Evolutionary conservation across 2,113 vertebrate species (phyloP).

Genomic region (Capreolus pygargus): DNA sequence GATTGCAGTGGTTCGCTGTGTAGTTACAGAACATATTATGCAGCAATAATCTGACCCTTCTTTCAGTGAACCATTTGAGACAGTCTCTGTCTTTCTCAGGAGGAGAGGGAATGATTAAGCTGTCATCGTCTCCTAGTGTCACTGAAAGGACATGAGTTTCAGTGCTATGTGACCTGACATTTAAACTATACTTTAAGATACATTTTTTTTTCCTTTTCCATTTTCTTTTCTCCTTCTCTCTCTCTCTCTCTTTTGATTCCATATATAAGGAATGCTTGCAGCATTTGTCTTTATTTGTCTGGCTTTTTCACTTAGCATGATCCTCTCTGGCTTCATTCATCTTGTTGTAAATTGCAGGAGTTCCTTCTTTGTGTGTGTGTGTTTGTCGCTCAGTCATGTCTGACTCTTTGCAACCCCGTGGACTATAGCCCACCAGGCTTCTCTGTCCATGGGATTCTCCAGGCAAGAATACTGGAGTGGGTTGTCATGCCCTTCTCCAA

Average conservation of each 20-base stretch:
- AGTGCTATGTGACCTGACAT: neutral
- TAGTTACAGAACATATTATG: neutral
- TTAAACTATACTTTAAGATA: neutral
- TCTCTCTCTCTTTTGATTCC: neutral
- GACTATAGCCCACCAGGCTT: neutral
- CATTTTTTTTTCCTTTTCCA: neutral
- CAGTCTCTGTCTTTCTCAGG: neutral
- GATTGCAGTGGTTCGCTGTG: neutral
- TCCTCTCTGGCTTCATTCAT: neutral
- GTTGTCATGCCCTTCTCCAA: neutral
- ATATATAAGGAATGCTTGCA: neutral
- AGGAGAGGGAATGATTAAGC: neutral
- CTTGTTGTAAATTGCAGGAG: neutral
- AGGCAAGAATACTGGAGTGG: neutral
- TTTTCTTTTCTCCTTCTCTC: neutral
- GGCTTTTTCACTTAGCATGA: neutral
- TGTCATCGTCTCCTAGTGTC: neutral
- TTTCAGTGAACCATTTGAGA: neutral
- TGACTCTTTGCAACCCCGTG: neutral
- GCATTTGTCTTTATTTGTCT: neutral
- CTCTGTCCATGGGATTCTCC: neutral
- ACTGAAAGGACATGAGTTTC: neutral
- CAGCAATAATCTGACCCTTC: neutral
- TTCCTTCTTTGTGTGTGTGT: neutral
- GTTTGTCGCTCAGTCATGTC: fast-evolving